These are phyloP conservation scores for Ctenicera cuprea DNA, from an alignment of 2,888 invertebrate species.

Conservation along the genomic window DNA sequence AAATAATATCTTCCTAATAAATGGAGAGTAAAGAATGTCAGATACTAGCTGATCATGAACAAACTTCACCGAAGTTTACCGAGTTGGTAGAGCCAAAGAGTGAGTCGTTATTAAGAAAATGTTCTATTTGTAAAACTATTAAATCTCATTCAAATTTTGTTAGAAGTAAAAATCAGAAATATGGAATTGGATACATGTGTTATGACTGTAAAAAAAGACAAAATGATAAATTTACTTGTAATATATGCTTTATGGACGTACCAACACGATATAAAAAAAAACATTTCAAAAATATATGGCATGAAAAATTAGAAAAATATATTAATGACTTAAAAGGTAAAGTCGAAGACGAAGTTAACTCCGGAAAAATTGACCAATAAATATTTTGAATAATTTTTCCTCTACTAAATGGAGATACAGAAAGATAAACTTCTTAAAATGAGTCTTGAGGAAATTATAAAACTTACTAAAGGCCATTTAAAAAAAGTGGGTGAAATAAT, in stretches of 20 bases:
- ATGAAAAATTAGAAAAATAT: conserved; percentile 5
- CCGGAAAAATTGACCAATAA: not conserved
- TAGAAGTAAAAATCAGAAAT: not conserved
- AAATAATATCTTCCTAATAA: too few species aligned
- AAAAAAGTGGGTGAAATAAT: conserved; percentile 17
- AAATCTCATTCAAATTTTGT: not conserved
- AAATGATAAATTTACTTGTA: conserved; percentile 5
- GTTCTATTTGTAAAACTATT: too few species aligned
- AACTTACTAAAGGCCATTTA: conserved; percentile 4
- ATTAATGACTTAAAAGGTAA: not conserved
- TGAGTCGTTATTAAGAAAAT: too few species aligned
- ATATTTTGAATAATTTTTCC: not conserved
- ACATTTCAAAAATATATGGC: not conserved
- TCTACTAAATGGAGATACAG: conserved; percentile 5
- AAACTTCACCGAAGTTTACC: too few species aligned
- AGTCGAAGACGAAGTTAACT: too few species aligned
- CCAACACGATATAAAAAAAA: not conserved
- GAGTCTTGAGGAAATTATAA: conserved; percentile 9
- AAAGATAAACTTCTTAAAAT: conserved; percentile 19
- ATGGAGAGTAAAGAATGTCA: too few species aligned
- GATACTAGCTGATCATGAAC: too few species aligned
- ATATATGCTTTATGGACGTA: not conserved
- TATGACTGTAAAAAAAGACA: not conserved
- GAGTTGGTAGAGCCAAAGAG: too few species aligned
- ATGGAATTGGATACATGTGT: too few species aligned